Conservation (phyloP, 2,797 vertebrate species). For the Schizopygopsis malacanthus region DNA sequence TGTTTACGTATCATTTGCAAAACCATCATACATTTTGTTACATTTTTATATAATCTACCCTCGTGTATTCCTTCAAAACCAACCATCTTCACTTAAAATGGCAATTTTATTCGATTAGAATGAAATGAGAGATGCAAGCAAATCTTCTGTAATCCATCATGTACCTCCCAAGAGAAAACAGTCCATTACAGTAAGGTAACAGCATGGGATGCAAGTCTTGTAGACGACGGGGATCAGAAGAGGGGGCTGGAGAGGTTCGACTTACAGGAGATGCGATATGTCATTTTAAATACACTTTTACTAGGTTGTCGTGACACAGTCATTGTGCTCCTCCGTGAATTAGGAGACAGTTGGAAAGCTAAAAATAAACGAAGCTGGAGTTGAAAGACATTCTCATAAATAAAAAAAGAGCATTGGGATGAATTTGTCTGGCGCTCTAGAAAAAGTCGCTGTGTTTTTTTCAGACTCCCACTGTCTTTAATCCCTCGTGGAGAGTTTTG, state of each 20-base stretch:
- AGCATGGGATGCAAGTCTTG: neutral
- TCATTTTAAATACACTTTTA: neutral
- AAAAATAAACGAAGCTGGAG: constrained; percentile 34
- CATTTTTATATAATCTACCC: neutral
- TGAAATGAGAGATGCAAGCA: constrained; percentile 20
- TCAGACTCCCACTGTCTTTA: constrained; percentile 40
- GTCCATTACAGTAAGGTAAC: neutral
- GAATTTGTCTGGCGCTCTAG: constrained; percentile 34
- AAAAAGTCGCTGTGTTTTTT: constrained; percentile 21
- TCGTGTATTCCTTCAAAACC: neutral
- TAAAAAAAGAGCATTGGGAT: constrained; percentile 35
- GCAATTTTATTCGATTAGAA: neutral
- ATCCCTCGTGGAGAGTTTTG: constrained; percentile 62
- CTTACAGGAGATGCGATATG: neutral
- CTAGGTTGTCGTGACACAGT: constrained; percentile 4
- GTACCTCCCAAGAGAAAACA: neutral
- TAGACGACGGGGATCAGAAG: neutral
- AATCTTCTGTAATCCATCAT: constrained; percentile 29
- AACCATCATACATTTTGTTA: neutral
- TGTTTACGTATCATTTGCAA: no score
- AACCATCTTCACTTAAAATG: neutral
- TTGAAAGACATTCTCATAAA: constrained; percentile 49
- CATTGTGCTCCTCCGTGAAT: constrained; percentile 5
- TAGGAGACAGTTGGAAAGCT: constrained; percentile 5
- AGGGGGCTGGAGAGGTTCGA: neutral